Base-by-base conservation (phyloP, 2,113 vertebrate species). In the Seriola dumerili region DNA sequence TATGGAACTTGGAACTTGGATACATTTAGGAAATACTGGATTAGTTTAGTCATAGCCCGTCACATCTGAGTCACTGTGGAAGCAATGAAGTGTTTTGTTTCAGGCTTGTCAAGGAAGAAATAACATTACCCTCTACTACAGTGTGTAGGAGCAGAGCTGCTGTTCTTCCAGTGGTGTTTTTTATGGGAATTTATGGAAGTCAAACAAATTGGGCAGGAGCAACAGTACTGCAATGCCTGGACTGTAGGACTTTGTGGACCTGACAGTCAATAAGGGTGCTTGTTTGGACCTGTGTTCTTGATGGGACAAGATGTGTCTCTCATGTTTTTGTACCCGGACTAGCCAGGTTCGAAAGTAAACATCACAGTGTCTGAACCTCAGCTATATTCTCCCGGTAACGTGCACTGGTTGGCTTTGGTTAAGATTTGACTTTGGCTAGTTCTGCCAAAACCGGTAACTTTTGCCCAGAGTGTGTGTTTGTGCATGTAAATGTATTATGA, bases 331-430 rank as follows among this genome's bases (percentile, higher is more conserved):
- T 64, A 12, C 66, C 21, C 40, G 40, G 14, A 66, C 44, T 4
- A 23, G 9, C 17, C 5, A 13, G 14, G 25, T 4, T 57, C 23
- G 23, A 32, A 25, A 64, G 72, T 71, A 69, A 74, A 76, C 54
- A 77, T 73, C 34, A 42, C n/a, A 12, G 9, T 65, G 73, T 81
- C 66, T 63, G 46, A 61, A 46, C 42, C 21, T 63, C 40, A n/a
- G 52, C 69, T 75, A 13, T 36, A 13, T 77, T 75, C 63, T 25
- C 59, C 58, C 7, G 9, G 64, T 71, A 65, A 42, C 75, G 21
- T 2, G 2, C 62, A 32, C 78, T 84, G 83, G 82, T 87, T 85
- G 72, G 64, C 68, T 82, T 84, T 80, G 25, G 38, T 63, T 4
- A 29, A 84, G 75, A 85, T 89, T 70, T 80, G 61, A 65, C 9